phyloP scores from a whole-genome alignment of 2,797 vertebrate genomes.

The Eulemur mongoz region DNA sequence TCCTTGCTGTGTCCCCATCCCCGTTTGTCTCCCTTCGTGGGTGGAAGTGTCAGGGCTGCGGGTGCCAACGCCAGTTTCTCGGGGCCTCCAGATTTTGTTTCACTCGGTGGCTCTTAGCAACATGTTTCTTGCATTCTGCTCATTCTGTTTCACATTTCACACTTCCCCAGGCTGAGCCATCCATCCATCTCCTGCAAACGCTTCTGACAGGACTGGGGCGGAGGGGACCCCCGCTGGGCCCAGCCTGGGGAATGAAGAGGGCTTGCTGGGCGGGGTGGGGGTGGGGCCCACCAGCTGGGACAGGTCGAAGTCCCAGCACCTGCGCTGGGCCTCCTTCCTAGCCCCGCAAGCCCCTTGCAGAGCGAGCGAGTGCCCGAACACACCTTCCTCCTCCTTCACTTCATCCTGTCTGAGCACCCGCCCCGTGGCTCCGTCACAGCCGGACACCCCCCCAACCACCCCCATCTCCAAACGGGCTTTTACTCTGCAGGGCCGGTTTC shows the following conservation, averaged over 20 bases:
- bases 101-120: slow-evolving; percentile 82
- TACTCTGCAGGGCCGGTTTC: background rate
- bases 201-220: slow-evolving; percentile 53
- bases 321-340: background rate
- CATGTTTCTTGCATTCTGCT: slow-evolving; percentile 83
- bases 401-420: fast-evolving
- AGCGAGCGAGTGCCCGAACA: background rate
- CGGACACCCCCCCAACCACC: fast-evolving
- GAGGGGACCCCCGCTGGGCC: slow-evolving; percentile 49
- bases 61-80: slow-evolving; percentile 78
- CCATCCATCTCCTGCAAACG: slow-evolving; percentile 67
- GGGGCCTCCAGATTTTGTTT: slow-evolving; percentile 85
- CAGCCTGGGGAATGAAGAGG: background rate
- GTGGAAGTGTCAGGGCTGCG: slow-evolving; percentile 70
- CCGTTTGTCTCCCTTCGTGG: slow-evolving; percentile 68
- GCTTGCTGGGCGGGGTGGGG: background rate
- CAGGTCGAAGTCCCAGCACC: fast-evolving
- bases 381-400: too few relatives aligned
- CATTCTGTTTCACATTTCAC: slow-evolving; percentile 77
- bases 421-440: too few relatives aligned
- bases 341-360: background rate
- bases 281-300: background rate
- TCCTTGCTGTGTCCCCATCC: fast-evolving
- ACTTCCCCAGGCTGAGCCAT: slow-evolving; percentile 73
- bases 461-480: background rate